A percentile compares a stretch with the other conserved stretches of the same genome.
These are phyloP conservation scores for Tinamus major DNA, from an alignment of 2,797 vertebrate genomes.

Conservation along the genomic window DNA sequence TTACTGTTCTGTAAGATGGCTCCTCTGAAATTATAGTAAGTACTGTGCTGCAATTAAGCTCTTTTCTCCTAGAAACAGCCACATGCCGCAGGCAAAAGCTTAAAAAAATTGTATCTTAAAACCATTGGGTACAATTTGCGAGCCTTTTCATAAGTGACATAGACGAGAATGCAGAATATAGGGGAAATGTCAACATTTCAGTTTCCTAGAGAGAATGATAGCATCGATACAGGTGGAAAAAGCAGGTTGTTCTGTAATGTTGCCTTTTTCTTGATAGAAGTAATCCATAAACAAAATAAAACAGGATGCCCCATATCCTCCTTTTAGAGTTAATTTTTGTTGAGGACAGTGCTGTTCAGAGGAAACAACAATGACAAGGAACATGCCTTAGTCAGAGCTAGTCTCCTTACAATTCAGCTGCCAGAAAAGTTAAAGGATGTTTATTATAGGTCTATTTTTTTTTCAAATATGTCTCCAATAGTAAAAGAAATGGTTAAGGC, in stretches of 20 bases:
- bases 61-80: neutral
- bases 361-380: neutral
- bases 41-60: neutral
- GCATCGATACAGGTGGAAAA: neutral
- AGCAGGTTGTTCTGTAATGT: neutral
- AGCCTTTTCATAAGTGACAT: neutral
- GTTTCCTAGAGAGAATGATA: neutral
- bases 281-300: neutral
- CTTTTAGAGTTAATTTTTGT: neutral
- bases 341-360: neutral
- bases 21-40: neutral
- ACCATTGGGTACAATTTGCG: neutral
- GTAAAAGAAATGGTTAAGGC: neutral
- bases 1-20: neutral
- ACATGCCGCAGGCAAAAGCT: neutral
- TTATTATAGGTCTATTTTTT: neutral
- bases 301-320: neutral
- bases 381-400: neutral
- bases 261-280: neutral
- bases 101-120: neutral
- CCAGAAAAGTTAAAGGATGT: neutral
- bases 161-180: neutral
- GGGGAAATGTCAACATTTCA: neutral
- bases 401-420: neutral
- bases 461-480: neutral